Conservation (phyloP, 2,113 vertebrate genomes). For the Mesitornis unicolor region DNA sequence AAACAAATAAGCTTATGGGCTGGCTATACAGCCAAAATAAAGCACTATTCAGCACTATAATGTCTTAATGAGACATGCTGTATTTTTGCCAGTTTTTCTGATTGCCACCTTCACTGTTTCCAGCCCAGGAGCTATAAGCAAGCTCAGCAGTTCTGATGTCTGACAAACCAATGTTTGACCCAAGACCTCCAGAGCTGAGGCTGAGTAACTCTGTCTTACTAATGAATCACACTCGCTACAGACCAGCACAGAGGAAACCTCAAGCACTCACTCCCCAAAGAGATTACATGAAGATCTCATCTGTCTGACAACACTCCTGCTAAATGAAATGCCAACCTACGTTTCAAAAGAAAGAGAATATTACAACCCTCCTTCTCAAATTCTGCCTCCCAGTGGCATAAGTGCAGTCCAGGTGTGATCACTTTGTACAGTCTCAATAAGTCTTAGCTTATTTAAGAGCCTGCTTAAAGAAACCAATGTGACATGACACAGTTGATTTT, state of each 20-base stretch:
- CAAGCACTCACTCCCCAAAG: neutral
- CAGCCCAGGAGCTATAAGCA: neutral
- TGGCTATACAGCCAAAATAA: neutral
- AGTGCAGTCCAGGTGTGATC: neutral
- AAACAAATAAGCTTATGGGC: neutral
- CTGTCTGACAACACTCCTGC: neutral
- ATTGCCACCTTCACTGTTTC: neutral
- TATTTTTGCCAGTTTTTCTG: neutral
- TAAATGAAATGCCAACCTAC: neutral
- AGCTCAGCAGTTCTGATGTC: neutral
- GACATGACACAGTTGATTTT: neutral
- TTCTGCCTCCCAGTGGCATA: neutral
- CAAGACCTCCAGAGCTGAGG: neutral
- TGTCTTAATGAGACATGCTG: neutral
- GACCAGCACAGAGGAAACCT: neutral
- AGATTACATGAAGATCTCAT: neutral
- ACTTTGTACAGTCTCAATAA: neutral
- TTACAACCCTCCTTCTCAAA: neutral
- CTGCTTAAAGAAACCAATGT: neutral
- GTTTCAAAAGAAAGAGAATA: neutral
- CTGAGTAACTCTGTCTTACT: neutral
- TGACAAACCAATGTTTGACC: neutral
- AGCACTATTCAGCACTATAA: neutral
- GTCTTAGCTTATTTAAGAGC: neutral
- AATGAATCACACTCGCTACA: neutral